These are phyloP conservation scores for Drosophila kanapiae DNA, from an alignment of 1,140 invertebrate genomes.

Conservation along the genomic window DNA sequence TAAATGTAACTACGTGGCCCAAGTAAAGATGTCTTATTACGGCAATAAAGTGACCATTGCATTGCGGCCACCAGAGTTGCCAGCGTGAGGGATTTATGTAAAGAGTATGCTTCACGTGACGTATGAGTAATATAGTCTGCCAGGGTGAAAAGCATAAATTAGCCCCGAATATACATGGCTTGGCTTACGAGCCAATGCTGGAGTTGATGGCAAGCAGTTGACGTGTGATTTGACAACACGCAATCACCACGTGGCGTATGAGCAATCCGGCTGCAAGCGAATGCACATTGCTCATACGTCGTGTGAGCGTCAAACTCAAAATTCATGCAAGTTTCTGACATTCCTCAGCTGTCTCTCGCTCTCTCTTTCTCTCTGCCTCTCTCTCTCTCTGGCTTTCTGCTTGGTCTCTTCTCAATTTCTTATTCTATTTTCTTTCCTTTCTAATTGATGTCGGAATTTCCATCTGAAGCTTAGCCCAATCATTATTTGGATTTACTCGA, in stretches of 20 bases:
- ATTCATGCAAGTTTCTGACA: constrained; percentile 11
- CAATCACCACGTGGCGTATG: constrained; percentile 53
- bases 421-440: neutral
- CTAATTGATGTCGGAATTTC: constrained; percentile 22
- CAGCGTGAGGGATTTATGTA: constrained; percentile 40
- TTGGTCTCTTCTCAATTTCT: neutral
- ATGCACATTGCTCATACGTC: constrained; percentile 66
- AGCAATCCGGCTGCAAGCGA: constrained; percentile 63
- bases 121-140: constrained; percentile 35
- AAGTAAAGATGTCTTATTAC: constrained; percentile 74
- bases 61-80: constrained; percentile 16
- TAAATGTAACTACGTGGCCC: constrained; percentile 47
- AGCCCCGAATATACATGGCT: constrained; percentile 19
- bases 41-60: constrained; percentile 68
- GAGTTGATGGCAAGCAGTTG: constrained; percentile 30
- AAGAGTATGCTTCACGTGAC: constrained; percentile 19
- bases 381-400: neutral
- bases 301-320: constrained; percentile 30
- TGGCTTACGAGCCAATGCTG: neutral
- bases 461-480: constrained; percentile 11
- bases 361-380: neutral
- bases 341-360: neutral
- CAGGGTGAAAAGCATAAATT: constrained; percentile 37
- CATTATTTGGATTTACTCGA: constrained; percentile 45
- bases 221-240: constrained; percentile 44